Conservation (phyloP, 2,797 vertebrate genomes). For the Coilia nasus region DNA sequence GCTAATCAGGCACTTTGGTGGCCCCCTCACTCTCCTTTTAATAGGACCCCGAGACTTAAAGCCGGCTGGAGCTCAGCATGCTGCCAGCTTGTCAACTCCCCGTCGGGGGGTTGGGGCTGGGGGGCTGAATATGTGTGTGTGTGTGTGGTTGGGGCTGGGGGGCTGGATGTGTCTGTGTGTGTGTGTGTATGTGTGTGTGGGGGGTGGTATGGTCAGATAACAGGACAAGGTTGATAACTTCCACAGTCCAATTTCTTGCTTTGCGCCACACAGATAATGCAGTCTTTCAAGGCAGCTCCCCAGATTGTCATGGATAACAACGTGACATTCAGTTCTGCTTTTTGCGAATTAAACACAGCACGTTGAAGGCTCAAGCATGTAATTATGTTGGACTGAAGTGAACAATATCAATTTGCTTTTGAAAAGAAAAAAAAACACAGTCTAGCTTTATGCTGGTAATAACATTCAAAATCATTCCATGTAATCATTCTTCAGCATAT, state of each 20-base stretch:
- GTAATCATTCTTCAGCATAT: constrained; percentile 37
- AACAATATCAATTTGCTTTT: constrained; percentile 67
- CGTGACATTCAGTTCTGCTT: constrained; percentile 67
- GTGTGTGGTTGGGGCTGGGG: neutral
- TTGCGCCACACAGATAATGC: constrained; percentile 64
- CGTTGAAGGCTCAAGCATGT: constrained; percentile 76
- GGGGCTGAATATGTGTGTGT: neutral
- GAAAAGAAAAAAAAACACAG: constrained; percentile 52
- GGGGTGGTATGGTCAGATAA: constrained; percentile 47
- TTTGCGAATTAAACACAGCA: constrained; percentile 72
- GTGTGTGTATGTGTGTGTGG: too few relatives aligned
- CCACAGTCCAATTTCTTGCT: constrained; percentile 59
- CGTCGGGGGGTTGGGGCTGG: constrained; percentile 37
- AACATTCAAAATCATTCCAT: constrained; percentile 56
- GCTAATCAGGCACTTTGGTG: constrained; percentile 56
- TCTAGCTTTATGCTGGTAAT: constrained; percentile 60
- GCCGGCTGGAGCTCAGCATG: constrained; percentile 55
- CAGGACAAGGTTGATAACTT: constrained; percentile 54
- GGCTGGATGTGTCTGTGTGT: too few relatives aligned
- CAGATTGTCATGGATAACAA: constrained; percentile 76
- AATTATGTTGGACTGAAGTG: constrained; percentile 71
- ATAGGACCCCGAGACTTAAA: constrained; percentile 49
- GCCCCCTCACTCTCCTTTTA: constrained; percentile 52
- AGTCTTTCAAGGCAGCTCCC: constrained; percentile 63
- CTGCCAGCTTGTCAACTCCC: constrained; percentile 54